A percentile compares a stretch with the other conserved stretches of the same genome.
These are phyloP conservation scores for Microctonus hyperodae DNA, from an alignment of 2,888 invertebrate species.

Conservation along the genomic window DNA sequence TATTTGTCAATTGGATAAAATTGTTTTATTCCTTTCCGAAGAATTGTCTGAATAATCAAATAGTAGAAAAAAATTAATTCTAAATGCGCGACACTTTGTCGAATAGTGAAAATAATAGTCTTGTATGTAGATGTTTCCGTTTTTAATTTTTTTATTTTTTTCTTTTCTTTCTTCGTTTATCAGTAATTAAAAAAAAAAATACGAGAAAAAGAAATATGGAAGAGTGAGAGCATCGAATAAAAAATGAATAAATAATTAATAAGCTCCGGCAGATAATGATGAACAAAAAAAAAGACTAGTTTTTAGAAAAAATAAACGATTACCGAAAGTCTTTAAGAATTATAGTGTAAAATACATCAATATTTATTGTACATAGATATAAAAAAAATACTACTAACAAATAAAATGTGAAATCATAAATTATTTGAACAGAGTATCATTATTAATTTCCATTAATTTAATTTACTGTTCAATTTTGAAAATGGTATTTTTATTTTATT, in stretches of 20 bases:
- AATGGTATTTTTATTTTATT: neutral
- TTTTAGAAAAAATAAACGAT: slow-evolving; percentile 19
- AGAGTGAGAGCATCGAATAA: slow-evolving; percentile 12
- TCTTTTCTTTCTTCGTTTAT: slow-evolving; percentile 48
- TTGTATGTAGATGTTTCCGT: neutral
- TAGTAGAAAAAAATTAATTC: slow-evolving; percentile 35
- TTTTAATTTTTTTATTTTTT: slow-evolving; percentile 33
- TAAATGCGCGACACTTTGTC: slow-evolving; percentile 51
- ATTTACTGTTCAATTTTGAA: neutral
- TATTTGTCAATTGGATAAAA: neutral
- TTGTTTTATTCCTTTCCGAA: neutral
- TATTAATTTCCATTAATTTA: slow-evolving; percentile 1
- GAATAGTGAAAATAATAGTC: slow-evolving; percentile 43
- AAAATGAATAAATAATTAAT: slow-evolving; percentile 1
- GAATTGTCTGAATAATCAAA: neutral
- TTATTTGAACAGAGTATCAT: slow-evolving; percentile 27
- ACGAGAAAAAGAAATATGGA: slow-evolving; percentile 3
- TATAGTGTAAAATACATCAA: slow-evolving; percentile 63
- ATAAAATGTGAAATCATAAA: slow-evolving; percentile 61
- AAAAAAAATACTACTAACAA: slow-evolving; percentile 61
- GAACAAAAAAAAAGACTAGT: slow-evolving; percentile 22
- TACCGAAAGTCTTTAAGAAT: slow-evolving; percentile 39
- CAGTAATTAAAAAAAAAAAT: slow-evolving; percentile 11
- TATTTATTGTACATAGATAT: slow-evolving; percentile 64
- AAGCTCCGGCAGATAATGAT: neutral